Conservation (phyloP, 92 coral and sea anemone genomes). For the Palythoa grandiflora region DNA sequence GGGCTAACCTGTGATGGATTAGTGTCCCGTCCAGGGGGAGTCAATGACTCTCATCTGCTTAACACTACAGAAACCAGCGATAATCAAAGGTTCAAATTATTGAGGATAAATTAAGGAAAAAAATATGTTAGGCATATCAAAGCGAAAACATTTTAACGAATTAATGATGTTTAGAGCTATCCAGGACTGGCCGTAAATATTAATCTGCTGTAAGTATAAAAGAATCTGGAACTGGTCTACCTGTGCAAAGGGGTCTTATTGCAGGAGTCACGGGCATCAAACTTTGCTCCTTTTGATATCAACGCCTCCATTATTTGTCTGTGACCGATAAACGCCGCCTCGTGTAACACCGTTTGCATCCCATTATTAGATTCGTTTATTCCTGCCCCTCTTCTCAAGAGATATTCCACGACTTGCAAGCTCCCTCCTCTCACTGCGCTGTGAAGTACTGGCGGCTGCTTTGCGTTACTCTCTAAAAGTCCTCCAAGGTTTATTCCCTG, state of each 20-base stretch:
- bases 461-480: not conserved
- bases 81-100: no score
- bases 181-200: no score
- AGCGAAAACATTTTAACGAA: no score
- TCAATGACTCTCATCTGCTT: no score
- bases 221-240: not conserved
- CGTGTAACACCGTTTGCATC: slow-evolving; percentile 24
- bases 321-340: slow-evolving; percentile 39
- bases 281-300: slow-evolving; percentile 40
- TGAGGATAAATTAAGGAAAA: no score
- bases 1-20: no score
- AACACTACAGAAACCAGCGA: no score
- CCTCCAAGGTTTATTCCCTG: slow-evolving; percentile 9
- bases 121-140: no score
- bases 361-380: slow-evolving; percentile 19
- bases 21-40: no score
- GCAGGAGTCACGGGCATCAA: slow-evolving; percentile 14
- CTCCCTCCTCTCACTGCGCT: slow-evolving; percentile 42
- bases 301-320: slow-evolving; percentile 9
- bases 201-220: no score
- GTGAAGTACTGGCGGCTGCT: slow-evolving; percentile 36
- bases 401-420: slow-evolving; percentile 24
- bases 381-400: slow-evolving; percentile 25
- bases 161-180: no score
- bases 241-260: slow-evolving; percentile 46